Conservation (phyloP, 2,888 invertebrate species). For the Drosophila testacea region DNA sequence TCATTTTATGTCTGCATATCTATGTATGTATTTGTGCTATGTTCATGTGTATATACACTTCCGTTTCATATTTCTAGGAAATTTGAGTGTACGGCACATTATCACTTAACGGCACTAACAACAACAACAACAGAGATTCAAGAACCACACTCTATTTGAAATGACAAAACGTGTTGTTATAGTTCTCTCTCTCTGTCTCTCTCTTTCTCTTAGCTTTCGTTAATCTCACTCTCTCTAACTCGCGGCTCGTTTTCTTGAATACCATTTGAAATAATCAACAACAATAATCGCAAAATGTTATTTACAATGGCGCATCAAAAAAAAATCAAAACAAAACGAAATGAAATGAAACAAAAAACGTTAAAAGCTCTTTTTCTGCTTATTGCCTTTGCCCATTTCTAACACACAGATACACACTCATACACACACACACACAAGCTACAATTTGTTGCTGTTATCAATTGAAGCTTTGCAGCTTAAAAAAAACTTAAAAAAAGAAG, state of each 20-base stretch:
- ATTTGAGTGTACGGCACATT: constrained; percentile 33
- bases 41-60: constrained; percentile 22
- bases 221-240: neutral
- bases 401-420: neutral
- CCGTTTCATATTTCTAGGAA: constrained; percentile 45
- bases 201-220: neutral
- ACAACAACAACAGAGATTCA: constrained; percentile 19
- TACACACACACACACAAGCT: neutral
- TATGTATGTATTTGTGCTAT: neutral
- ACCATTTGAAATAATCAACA: constrained; percentile 33
- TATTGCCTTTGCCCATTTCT: constrained; percentile 5
- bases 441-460: constrained; percentile 26
- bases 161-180: constrained; percentile 19
- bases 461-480: constrained; percentile 18
- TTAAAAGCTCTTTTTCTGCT: constrained; percentile 11
- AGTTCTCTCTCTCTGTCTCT: neutral
- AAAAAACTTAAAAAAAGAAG: constrained; percentile 2
- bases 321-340: constrained; percentile 10
- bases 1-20: no score
- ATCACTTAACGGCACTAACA: constrained; percentile 20
- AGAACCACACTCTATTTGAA: constrained; percentile 25
- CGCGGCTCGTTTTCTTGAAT: constrained; percentile 7
- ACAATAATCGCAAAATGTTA: constrained; percentile 33
- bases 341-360: constrained; percentile 2
- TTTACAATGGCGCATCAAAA: constrained; percentile 23